Evolutionary conservation across 2,888 invertebrate species (phyloP).

Genomic region (Drosophila koepferae): DNA sequence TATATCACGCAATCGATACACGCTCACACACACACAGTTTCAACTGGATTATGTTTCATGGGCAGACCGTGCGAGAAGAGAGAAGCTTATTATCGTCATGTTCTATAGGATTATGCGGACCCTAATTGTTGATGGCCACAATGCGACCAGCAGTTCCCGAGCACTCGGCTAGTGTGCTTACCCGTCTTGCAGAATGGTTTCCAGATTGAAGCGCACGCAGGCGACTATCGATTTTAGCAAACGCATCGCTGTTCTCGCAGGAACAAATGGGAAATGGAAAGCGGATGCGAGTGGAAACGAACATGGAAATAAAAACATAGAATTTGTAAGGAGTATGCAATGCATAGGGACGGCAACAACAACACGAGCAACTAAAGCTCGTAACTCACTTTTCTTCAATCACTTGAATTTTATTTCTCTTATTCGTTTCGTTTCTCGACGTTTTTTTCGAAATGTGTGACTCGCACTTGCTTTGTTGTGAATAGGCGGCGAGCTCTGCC

Average conservation of each 20-base stretch:
- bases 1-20: background rate
- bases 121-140: background rate
- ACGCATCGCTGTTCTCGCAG: constrained; percentile 47
- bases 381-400: constrained; percentile 33
- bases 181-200: constrained; percentile 44
- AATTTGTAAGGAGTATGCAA: constrained; percentile 21
- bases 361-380: background rate
- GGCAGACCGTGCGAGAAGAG: constrained; percentile 26
- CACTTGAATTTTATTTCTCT: background rate
- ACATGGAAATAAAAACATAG: constrained; percentile 7
- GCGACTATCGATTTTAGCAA: constrained; percentile 75
- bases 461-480: constrained; percentile 30
- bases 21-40: constrained; percentile 6
- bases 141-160: background rate
- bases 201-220: constrained; percentile 48
- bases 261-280: constrained; percentile 24
- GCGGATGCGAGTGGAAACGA: background rate
- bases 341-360: background rate
- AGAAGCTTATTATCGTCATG: constrained; percentile 37
- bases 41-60: constrained; percentile 33
- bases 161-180: constrained; percentile 54
- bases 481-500: constrained; percentile 30
- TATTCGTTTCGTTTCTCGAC: background rate
- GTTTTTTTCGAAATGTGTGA: background rate
- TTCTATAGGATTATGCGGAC: constrained; percentile 26